Base-by-base conservation (phyloP, 2,113 vertebrate species). In the Gobius niger region DNA sequence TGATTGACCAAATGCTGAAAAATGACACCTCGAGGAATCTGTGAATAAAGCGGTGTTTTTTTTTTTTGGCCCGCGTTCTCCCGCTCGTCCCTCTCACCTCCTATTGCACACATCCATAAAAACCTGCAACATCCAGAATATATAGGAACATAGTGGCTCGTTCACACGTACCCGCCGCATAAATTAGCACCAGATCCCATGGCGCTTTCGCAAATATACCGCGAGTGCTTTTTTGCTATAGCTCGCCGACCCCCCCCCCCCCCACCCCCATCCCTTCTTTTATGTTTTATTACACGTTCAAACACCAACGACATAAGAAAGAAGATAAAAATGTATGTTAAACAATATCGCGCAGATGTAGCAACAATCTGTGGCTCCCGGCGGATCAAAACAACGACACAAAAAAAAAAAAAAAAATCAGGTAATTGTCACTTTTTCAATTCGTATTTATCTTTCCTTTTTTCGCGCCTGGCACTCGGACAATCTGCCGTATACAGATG, bases 341-440 rank as follows among this genome's bases (percentile, higher is more conserved):
- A 63, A 44, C 54, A 47, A 65, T 34, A 11, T 4, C 0, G 47
- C 63, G 47, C 71, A 81, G 70, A 78, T 76, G 70, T 76, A 19
- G 16, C 19, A 52, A 41, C 44, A 75, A 72, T 70, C 50, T 6
- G 75, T 49, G 65, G 9, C 42, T 65, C 59, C 15, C 67, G 12
- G 68, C 24, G 57, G 61, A 65, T 82, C 77, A 67, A 81, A 80
- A 82, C 73, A 81, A 84, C 82, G 70, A 72, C 24, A 73, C 3
- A 34, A 34, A 34, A 34, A 34, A n/a, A n/a, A n/a, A 34, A 34
- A 4, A 34, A 34, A 24, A 34, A 34, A 34, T 85, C 82, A 87
- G 85, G 82, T 90, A 84, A 91, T 92, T 91, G 89, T 90, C 91
- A 89, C 84, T 86, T 92, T 88, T 34, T 34, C 24, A 34, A 34